Conservation (phyloP, 2,113 vertebrate species). For the Embiotoca jacksoni region DNA sequence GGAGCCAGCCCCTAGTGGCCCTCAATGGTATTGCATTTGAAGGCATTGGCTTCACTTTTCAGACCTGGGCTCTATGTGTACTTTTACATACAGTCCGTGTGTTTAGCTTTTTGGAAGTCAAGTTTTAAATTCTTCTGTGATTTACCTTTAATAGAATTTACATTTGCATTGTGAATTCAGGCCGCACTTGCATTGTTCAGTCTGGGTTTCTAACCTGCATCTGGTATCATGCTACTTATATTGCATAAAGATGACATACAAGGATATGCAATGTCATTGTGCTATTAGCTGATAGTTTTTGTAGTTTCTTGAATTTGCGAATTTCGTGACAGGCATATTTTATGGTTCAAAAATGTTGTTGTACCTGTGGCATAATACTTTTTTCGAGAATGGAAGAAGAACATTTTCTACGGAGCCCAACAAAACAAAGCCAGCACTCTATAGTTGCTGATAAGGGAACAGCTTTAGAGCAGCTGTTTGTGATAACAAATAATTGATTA, state of each 20-base stretch:
- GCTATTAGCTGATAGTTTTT: neutral
- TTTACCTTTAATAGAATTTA: too few species aligned
- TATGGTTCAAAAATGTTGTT: neutral
- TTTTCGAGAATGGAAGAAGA: neutral
- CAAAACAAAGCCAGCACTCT: neutral
- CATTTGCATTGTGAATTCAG: neutral
- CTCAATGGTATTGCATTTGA: too few species aligned
- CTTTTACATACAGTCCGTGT: too few species aligned
- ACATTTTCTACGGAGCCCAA: neutral
- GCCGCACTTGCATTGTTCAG: neutral
- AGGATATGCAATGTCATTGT: neutral
- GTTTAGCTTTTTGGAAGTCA: too few species aligned
- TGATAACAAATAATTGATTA: conserved; percentile 38
- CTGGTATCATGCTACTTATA: too few species aligned
- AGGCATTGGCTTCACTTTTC: too few species aligned
- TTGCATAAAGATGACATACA: too few species aligned
- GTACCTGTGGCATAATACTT: conserved; percentile 3
- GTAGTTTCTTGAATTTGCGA: neutral
- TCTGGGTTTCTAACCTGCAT: neutral
- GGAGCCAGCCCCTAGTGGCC: too few species aligned
- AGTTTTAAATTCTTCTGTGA: too few species aligned
- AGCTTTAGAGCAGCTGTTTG: conserved; percentile 11
- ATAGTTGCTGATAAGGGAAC: neutral
- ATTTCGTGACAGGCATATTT: neutral
- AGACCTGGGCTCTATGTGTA: too few species aligned